Percentiles rank a stretch among this genome's conserved stretches.
Evolutionary conservation across 2,888 invertebrate species (phyloP).

Genomic region (Pandemis heparana): DNA sequence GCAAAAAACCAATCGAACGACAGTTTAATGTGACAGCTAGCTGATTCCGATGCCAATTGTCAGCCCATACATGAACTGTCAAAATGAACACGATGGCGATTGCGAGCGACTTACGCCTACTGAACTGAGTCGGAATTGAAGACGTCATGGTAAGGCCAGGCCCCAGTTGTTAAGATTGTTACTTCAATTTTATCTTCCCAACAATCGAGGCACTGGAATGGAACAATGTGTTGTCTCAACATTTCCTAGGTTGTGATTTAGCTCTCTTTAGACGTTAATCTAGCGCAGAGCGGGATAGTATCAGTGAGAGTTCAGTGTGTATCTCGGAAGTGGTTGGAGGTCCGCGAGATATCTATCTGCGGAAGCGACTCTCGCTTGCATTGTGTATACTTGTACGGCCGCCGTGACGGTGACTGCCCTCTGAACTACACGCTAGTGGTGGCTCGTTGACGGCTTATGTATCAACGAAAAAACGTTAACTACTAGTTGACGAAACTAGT

Average conservation of each 20-base stretch:
- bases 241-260: slow-evolving; percentile 31
- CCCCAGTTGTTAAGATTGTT: slow-evolving; percentile 17
- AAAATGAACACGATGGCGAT: no score
- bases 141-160: no score
- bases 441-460: no score
- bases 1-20: no score
- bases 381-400: no score
- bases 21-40: no score
- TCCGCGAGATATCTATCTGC: slow-evolving; percentile 72
- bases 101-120: no score
- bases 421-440: slow-evolving; percentile 74
- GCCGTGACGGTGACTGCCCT: slow-evolving; percentile 72
- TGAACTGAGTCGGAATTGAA: no score
- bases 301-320: slow-evolving; percentile 53
- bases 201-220: slow-evolving; percentile 33
- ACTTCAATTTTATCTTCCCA: slow-evolving; percentile 23
- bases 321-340: slow-evolving; percentile 68
- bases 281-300: slow-evolving; percentile 45
- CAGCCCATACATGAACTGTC: no score
- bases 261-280: slow-evolving; percentile 33
- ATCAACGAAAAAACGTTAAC: no score
- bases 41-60: no score
- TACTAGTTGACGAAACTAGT: no score
- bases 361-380: slow-evolving; percentile 79
- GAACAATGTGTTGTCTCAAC: slow-evolving; percentile 35